A percentile compares a stretch with the other conserved stretches of the same genome.
Evolutionary conservation across 1,140 invertebrate genomes (phyloP).

Genomic region (Zeugodacus cucurbitae): DNA sequence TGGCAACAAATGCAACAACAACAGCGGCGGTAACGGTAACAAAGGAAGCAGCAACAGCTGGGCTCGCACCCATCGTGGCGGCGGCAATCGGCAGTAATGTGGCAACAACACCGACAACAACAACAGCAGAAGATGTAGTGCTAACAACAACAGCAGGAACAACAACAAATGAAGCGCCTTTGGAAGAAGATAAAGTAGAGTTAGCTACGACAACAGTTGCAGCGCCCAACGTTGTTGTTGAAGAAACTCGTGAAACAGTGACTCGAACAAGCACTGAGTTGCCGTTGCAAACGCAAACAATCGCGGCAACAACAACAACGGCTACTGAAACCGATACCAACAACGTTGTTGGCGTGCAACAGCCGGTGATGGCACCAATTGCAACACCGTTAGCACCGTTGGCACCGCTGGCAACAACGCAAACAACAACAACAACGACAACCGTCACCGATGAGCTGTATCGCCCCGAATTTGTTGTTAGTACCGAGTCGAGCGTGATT

Average conservation of each 20-base stretch:
- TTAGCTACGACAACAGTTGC: conserved; percentile 45
- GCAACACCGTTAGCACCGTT: not conserved
- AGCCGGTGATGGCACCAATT: not conserved
- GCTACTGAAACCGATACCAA: not conserved
- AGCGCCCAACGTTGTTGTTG: not conserved
- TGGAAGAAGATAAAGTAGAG: conserved; percentile 34
- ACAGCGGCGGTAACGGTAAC: conserved; percentile 1
- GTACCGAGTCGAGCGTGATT: conserved; percentile 46
- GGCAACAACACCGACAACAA: conserved; percentile 41
- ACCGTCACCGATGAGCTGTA: conserved; percentile 44
- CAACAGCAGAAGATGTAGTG: not conserved
- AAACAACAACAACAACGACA: conserved; percentile 45
- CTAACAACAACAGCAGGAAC: conserved; percentile 26
- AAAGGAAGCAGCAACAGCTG: not conserved
- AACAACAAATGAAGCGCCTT: not conserved
- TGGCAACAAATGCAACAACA: conserved; percentile 48
- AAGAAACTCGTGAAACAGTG: conserved; percentile 46
- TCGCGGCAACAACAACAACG: conserved; percentile 41
- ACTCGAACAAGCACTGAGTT: not conserved
- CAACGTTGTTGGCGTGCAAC: not conserved
- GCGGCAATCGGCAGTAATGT: conserved; percentile 25
- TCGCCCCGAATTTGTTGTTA: conserved; percentile 31
- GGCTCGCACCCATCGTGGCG: conserved; percentile 23
- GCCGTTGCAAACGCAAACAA: conserved; percentile 49
- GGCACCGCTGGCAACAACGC: conserved; percentile 45